These are phyloP conservation scores for Archegozetes longisetosus DNA, from an alignment of 1,140 invertebrate genomes.

Conservation along the genomic window DNA sequence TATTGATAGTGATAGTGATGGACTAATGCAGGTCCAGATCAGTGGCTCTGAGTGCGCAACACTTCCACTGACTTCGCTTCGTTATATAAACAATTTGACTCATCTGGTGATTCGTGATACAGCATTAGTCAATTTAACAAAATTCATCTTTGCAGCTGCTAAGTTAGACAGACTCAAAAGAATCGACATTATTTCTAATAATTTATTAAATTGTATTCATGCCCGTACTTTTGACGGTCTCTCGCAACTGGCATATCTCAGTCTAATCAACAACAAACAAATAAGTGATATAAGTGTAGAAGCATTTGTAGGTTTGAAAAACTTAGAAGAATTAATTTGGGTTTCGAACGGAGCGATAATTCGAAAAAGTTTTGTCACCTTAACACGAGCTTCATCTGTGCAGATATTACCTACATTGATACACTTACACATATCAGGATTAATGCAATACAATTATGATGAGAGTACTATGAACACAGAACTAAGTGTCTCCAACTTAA, in stretches of 20 bases:
- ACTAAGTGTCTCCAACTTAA: neutral
- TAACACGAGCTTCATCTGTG: neutral
- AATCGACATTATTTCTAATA: constrained; percentile 9
- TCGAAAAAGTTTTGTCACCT: neutral
- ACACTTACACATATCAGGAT: constrained; percentile 5
- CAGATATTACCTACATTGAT: constrained; percentile 10
- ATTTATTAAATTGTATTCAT: neutral
- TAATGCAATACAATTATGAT: neutral
- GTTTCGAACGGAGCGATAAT: neutral
- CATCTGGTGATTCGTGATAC: constrained; percentile 13
- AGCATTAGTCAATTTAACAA: neutral
- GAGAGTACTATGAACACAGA: neutral
- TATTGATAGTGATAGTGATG: neutral
- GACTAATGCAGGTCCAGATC: neutral
- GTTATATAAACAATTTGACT: constrained; percentile 5
- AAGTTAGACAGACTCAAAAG: neutral
- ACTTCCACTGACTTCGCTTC: neutral
- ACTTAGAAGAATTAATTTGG: constrained; percentile 11
- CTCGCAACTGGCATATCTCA: neutral
- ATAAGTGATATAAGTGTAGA: neutral
- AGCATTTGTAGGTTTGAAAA: constrained; percentile 9
- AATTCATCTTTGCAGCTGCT: constrained; percentile 2
- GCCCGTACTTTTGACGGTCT: constrained; percentile 11
- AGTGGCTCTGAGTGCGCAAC: neutral
- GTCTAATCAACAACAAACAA: neutral